These are phyloP conservation scores for Leguminivora glycinivorella DNA, from an alignment of 1,140 invertebrate species.

Conservation along the genomic window DNA sequence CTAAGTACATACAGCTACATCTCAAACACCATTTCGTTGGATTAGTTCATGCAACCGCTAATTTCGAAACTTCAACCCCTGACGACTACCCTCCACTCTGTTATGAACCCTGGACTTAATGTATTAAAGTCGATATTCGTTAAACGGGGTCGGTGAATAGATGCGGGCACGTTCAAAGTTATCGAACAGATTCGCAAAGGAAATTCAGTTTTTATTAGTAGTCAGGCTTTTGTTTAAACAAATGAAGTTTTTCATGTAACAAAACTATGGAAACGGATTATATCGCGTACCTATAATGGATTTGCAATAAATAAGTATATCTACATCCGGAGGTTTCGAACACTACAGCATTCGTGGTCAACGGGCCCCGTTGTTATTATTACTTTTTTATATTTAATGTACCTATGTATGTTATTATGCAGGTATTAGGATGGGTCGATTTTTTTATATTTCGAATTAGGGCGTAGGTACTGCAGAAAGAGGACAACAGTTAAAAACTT, in stretches of 20 bases:
- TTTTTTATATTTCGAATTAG: too few relatives aligned
- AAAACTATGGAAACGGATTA: too few relatives aligned
- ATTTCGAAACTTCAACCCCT: constrained; percentile 18
- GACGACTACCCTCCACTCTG: background rate
- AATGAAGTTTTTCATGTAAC: background rate
- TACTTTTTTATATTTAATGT: too few relatives aligned
- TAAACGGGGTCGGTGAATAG: background rate
- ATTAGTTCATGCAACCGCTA: constrained; percentile 2
- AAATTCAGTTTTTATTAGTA: background rate
- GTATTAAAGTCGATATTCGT: background rate
- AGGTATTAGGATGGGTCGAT: too few relatives aligned
- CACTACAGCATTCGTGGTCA: too few relatives aligned
- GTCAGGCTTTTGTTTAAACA: background rate
- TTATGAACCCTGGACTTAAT: background rate
- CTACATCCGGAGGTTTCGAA: too few relatives aligned
- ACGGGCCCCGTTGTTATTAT: too few relatives aligned
- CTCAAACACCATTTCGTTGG: background rate
- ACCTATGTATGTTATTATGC: too few relatives aligned
- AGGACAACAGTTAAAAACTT: too few relatives aligned
- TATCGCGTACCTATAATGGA: too few relatives aligned
- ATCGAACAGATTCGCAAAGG: background rate
- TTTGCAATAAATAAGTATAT: too few relatives aligned
- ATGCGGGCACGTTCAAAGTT: constrained; percentile 1
- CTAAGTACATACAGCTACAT: background rate
- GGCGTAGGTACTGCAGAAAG: too few relatives aligned